Percentiles rank a stretch among this genome's conserved stretches.
These are phyloP conservation scores for Elaphurus davidianus DNA, from an alignment of 2,113 vertebrate genomes.

Conservation along the genomic window DNA sequence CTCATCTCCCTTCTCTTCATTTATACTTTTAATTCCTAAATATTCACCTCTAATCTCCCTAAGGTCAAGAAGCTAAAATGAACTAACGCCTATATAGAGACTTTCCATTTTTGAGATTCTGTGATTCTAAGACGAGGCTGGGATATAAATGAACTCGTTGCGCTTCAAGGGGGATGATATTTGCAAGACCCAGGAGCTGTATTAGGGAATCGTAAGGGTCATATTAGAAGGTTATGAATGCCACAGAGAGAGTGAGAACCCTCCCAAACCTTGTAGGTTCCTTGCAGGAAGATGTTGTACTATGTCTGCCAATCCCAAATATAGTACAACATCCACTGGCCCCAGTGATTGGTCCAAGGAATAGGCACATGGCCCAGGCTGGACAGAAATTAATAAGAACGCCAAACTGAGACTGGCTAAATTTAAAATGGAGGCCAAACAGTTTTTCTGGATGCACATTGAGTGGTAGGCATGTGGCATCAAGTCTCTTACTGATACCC, in stretches of 20 bases:
- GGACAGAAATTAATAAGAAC: background rate
- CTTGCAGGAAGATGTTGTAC: background rate
- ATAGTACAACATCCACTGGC: background rate
- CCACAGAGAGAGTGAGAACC: background rate
- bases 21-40: background rate
- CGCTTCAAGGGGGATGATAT: background rate
- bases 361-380: background rate
- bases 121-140: background rate
- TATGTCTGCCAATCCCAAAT: background rate
- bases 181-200: background rate
- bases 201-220: background rate
- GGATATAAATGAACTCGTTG: background rate
- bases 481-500: background rate
- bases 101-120: background rate
- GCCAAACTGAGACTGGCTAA: background rate
- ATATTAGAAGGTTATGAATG: background rate
- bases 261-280: background rate
- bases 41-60: background rate
- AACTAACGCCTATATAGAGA: background rate
- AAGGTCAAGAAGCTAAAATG: background rate
- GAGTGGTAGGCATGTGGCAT: too few species aligned
- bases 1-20: background rate
- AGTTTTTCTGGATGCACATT: background rate
- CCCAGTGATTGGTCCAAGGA: background rate
- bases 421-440: background rate